Evolutionary conservation across 2,113 vertebrate species (phyloP), one percentile per base, ranked within the genome.

Genomic region (Ploceus nigricollis): DNA sequence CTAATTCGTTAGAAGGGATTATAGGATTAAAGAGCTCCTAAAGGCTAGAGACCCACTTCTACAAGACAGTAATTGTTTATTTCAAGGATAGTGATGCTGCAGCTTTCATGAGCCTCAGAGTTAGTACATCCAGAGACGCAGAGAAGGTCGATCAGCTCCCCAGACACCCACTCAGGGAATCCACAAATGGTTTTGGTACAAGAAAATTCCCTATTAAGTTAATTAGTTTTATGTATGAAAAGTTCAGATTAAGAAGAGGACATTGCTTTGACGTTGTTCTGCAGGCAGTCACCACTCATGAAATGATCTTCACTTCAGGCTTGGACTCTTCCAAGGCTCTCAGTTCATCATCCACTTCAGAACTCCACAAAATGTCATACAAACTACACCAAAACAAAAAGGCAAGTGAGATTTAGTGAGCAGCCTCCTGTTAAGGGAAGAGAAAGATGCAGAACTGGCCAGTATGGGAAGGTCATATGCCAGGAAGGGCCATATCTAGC

Each of bases 291-390:
- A 50, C 30, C 15, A 7, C 72, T 98, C 96, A 98, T 31, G 76
- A 98, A 96, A 98, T 89, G 68, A 98, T 80, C 91, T 94, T 96
- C 85, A 98, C 56, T 65, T 93, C 82, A 3, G 98, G 96, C 64
- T 88, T 98, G 45, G 89, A 82, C 28, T 96, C 87, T 68, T 97
- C 96, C 87, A 98, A 65, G 31, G 96, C 96, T 56, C 22, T 93
- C 54, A 98, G 92, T 40, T 82, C 94, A 31, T 97, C 69, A 2
- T 98, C 92, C 13, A 96, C 82, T 30, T 92, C 92, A 35, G 90
- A 24, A 3, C 92, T 89, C 98, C 97, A 97, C 88, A 94, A 97
- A 48, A 96, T 97, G 80, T 98, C 98, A 0, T 97, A 98, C 57
- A 98, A 95, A 25, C 98, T 98, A 77, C 5, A 70, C 1, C 15